A percentile compares a stretch with the other conserved stretches of the same genome.
Conservation (phyloP, 2,113 vertebrate genomes). For the Phaethornis superciliosus region DNA sequence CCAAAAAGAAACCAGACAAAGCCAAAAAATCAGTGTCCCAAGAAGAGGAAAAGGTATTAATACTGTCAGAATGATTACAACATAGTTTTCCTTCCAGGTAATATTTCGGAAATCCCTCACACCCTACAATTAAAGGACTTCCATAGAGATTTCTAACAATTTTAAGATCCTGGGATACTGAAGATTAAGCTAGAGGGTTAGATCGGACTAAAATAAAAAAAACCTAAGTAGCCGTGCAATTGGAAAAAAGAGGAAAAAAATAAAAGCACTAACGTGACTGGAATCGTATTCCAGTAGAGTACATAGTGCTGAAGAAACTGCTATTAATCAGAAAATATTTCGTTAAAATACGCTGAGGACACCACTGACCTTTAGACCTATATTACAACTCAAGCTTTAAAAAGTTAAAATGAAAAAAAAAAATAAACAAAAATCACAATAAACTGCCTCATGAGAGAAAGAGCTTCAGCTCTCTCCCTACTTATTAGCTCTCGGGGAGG, state of each 20-base stretch:
- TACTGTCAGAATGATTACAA: neutral
- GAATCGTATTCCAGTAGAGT: neutral
- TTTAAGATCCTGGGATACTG: neutral
- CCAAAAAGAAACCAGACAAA: too few relatives aligned
- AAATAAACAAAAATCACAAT: neutral
- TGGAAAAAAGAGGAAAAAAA: neutral
- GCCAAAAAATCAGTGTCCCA: too few relatives aligned
- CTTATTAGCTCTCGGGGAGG: neutral
- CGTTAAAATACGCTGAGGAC: neutral
- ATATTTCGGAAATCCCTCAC: neutral
- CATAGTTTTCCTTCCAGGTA: neutral
- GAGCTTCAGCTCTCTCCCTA: neutral
- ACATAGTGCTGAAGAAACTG: accelerated
- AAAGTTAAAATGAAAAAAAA: neutral
- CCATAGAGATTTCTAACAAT: neutral
- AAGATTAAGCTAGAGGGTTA: neutral
- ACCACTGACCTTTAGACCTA: neutral
- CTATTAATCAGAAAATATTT: neutral
- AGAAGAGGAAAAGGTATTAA: neutral
- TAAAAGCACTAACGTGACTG: accelerated
- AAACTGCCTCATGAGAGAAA: neutral
- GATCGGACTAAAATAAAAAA: neutral
- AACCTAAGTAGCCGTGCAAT: accelerated
- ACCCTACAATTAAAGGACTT: neutral
- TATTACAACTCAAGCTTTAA: neutral